Evolutionary conservation across 2,888 invertebrate species (phyloP), one percentile per base, ranked within the genome.

Genomic region (Agrenia bidenticulata): DNA sequence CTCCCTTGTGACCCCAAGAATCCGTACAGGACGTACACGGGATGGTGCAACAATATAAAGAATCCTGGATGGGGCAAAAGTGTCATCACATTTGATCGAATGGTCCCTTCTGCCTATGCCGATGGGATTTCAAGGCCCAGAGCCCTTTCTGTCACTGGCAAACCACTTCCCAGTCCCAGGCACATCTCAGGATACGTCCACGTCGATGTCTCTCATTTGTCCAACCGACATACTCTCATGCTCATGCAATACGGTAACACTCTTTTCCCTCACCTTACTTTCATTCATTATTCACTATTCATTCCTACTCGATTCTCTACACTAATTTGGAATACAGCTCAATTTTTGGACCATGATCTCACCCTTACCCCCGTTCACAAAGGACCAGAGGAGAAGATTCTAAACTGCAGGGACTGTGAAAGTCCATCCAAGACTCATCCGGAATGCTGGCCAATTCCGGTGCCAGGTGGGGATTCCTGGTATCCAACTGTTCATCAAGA

Each of bases 371-470:
- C 92, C 90, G 72, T 74, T 1, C 70, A 75, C 62, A 73, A 72
- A 64, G 74, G 74, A 24, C 71, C 72, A 1, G 65, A 59, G 41
- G 72, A 72, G 19, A 67, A 69, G 19, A 92, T 94, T 73, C 90
- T 94, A 0, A 89, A 92, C 78, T 94, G 94, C 77, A 85, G 93
- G 50, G 85, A 90, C 0, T 96, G 96, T 78, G 92, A 95, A 78
- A 92, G 94, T 0, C 84, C 88, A 0, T 83, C 88, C 57, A 90
- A 90, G 0, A 92, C 95, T 0, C 95, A 95, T 79, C 92, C 93
- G 0, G 94, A 95, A 78, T 96, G 96, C 78, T 89, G 90, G 82
- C 96, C 96, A 0, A 92, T 96, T 82, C 89, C 89, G 0, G 88
- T 96, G 0, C 95, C 94, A 0, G 80, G 88, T 0, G 89, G 91